Base-by-base conservation (phyloP, 1,140 invertebrate genomes). In the Sarcophaga peregrina region DNA sequence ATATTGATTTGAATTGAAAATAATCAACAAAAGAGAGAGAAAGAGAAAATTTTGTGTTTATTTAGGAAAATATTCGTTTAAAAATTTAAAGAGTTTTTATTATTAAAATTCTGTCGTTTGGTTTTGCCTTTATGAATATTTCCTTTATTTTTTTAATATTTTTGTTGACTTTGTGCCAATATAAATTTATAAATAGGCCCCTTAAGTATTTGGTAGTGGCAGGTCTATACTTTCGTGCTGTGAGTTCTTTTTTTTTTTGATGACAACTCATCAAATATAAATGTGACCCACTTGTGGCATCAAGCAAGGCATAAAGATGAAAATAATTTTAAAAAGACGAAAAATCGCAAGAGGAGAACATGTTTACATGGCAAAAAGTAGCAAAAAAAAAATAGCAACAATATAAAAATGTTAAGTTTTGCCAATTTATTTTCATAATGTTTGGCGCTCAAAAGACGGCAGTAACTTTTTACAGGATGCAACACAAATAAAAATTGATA, bases 211-310 rank as follows among this genome's bases (percentile, higher is more conserved):
- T 37, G 25, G 25, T 37, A 37, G 1, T 37, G 4, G 25, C 25
- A 37, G 25, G 25, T 37, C 25, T 37, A 37, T 37, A 37, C 25
- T 37, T 37, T 37, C 25, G 25, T 37, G 25, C 25, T 37, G 25
- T 37, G 25, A 37, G 25, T 37, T 37, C 4, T 37, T 37, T 37
- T 37, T 47, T 25, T 50, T 81, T 62, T 45, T 82, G 58, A 82
- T 74, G 81, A 82, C 81, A 82, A 46, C 81, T 82, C 81, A 82
- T 82, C 81, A 82, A 82, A 82, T 62, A 74, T 82, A 82, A 82
- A 82, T 82, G 81, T 82, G 81, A 82, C 81, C 81, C 81, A 82
- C 81, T 82, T 82, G 81, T 82, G 81, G 81, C 62, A 68, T 50
- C 81, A 82, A 82, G 8, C 11, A 48, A 37, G 37, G 48, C 3